A percentile compares a stretch with the other conserved stretches of the same genome.
These are phyloP conservation scores for Salvelinus namaycush DNA, from an alignment of 2,113 vertebrate species.

Conservation along the genomic window DNA sequence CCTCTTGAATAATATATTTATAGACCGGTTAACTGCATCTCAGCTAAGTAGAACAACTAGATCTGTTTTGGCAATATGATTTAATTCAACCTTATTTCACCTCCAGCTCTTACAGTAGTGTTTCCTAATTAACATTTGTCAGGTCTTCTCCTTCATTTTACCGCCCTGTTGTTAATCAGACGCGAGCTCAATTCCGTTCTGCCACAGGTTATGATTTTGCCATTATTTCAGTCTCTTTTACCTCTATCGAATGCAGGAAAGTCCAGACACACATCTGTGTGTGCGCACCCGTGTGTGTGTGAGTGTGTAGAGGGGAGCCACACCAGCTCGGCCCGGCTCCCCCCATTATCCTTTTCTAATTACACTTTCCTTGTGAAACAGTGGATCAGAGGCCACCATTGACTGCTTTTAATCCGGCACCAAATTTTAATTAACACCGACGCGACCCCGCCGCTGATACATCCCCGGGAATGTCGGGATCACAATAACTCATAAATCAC, in stretches of 20 bases:
- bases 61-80: not conserved
- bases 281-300: not conserved
- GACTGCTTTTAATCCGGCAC: slow-evolving; percentile 75
- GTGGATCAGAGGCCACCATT: slow-evolving; percentile 70
- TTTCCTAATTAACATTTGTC: slow-evolving; percentile 49
- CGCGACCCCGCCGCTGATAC: slow-evolving; percentile 62
- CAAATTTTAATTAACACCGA: slow-evolving; percentile 77
- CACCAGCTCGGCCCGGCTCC: not conserved
- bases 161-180: slow-evolving; percentile 64
- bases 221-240: slow-evolving; percentile 45
- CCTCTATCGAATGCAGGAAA: slow-evolving; percentile 1
- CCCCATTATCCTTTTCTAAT: slow-evolving; percentile 70
- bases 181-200: slow-evolving; percentile 45
- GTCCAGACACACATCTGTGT: slow-evolving; percentile 3
- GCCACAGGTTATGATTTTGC: slow-evolving; percentile 65
- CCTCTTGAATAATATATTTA: not conserved
- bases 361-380: slow-evolving; percentile 71
- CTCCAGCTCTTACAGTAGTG: slow-evolving; percentile 40
- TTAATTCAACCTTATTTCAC: not conserved
- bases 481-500: slow-evolving; percentile 76
- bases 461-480: slow-evolving; percentile 64
- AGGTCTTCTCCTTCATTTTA: slow-evolving; percentile 23
- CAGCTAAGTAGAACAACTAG: not conserved
- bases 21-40: not conserved
- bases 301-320: slow-evolving; percentile 19